Evolutionary conservation across 2,888 invertebrate species (phyloP).

Genomic region (Eutolmus rufibarbis): DNA sequence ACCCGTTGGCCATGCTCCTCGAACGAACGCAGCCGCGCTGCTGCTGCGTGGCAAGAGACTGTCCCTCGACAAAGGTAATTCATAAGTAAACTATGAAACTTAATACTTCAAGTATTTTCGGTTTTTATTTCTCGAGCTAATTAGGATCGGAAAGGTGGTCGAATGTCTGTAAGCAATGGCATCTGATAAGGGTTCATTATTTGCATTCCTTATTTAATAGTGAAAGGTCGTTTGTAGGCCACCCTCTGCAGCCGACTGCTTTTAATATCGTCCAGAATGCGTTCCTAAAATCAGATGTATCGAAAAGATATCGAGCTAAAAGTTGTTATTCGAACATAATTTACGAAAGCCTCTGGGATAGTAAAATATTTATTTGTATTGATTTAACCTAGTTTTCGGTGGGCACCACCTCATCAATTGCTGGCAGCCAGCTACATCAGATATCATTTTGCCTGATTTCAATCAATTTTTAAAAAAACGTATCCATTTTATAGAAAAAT

Average conservation of each 20-base stretch:
- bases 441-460: background rate
- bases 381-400: background rate
- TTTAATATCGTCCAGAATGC: background rate
- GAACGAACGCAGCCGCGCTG: background rate
- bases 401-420: background rate
- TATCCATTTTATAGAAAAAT: background rate
- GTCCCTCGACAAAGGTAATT: background rate
- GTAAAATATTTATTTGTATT: background rate
- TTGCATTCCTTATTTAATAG: background rate
- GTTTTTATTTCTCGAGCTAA: conserved; percentile 28
- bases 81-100: conserved; percentile 29
- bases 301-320: background rate
- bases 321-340: background rate
- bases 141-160: conserved; percentile 23
- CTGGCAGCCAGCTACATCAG: background rate
- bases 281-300: background rate
- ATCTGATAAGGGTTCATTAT: background rate
- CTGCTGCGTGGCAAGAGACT: background rate
- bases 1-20: background rate
- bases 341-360: background rate
- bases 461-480: background rate
- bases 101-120: conserved; percentile 29
- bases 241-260: background rate
- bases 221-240: background rate
- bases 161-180: background rate